These are phyloP conservation scores for Oscheius sp. DNA, from an alignment of 2,888 invertebrate genomes.

Conservation along the genomic window DNA sequence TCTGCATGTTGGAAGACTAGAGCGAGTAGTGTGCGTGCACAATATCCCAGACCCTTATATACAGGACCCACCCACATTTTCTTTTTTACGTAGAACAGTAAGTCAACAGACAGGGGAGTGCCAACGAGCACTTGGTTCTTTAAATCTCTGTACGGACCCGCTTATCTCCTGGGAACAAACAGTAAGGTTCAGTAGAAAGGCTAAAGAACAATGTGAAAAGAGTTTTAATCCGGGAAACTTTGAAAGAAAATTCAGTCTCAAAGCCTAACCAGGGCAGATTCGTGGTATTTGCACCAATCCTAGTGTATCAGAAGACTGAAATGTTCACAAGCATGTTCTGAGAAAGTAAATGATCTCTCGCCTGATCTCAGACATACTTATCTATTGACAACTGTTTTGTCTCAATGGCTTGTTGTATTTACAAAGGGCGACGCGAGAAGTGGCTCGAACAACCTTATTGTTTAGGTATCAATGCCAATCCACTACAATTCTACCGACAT, in stretches of 20 bases:
- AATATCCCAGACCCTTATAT: conserved; percentile 11
- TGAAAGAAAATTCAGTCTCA: too few species aligned
- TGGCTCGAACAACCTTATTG: neutral
- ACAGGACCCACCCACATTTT: conserved; percentile 28
- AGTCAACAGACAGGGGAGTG: conserved; percentile 28
- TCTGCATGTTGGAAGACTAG: conserved; percentile 14
- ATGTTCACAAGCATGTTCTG: too few species aligned
- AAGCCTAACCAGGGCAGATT: too few species aligned
- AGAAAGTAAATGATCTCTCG: neutral
- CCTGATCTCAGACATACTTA: neutral
- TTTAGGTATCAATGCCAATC: conserved; percentile 72
- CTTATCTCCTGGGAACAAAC: conserved; percentile 16
- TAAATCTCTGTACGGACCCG: conserved; percentile 27
- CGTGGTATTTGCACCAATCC: too few species aligned
- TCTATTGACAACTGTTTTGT: neutral
- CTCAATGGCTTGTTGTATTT: conserved; percentile 5
- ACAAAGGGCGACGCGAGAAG: conserved; percentile 22
- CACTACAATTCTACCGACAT: conserved; percentile 73
- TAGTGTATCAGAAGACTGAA: too few species aligned
- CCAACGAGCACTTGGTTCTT: conserved; percentile 25
- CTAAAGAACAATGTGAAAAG: neutral
- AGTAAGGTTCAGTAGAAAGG: neutral
- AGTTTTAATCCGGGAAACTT: neutral
- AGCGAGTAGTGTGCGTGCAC: neutral
- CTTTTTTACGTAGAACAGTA: conserved; percentile 34